Conservation (phyloP, 2,888 invertebrate species). For the Lottia scabra region DNA sequence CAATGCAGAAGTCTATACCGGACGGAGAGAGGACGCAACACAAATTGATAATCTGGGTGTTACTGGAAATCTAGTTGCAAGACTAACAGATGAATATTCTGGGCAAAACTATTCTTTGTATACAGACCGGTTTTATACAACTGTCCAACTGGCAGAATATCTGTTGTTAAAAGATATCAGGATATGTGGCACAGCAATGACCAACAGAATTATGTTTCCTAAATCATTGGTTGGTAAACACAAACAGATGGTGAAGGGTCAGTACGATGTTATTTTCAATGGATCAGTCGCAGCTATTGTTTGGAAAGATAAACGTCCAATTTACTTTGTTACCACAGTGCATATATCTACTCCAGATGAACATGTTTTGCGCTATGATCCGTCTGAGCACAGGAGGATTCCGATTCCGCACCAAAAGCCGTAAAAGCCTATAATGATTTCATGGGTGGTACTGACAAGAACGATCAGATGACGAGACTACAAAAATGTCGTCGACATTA, state of each 20-base stretch:
- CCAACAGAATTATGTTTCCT: slow-evolving; percentile 5
- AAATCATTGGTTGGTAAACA: neutral
- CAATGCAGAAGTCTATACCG: slow-evolving; percentile 21
- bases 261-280: slow-evolving; percentile 12
- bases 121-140: slow-evolving; percentile 11
- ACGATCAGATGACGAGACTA: slow-evolving; percentile 4
- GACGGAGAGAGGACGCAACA: slow-evolving; percentile 21
- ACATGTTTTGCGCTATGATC: slow-evolving; percentile 7
- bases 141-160: slow-evolving; percentile 11
- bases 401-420: slow-evolving; percentile 16
- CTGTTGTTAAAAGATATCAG: slow-evolving; percentile 4
- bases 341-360: slow-evolving; percentile 5
- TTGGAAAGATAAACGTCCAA: slow-evolving; percentile 27
- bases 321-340: slow-evolving; percentile 9
- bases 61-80: slow-evolving; percentile 22
- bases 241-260: slow-evolving; percentile 8
- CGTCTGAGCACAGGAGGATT: slow-evolving; percentile 4
- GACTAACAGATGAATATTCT: slow-evolving; percentile 2
- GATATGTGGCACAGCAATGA: slow-evolving; percentile 12
- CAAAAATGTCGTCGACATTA: slow-evolving; percentile 11
- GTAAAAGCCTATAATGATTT: slow-evolving; percentile 22
- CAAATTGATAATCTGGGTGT: slow-evolving; percentile 15
- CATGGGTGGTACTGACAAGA: slow-evolving; percentile 29
- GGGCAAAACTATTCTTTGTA: slow-evolving; percentile 11
- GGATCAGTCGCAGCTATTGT: slow-evolving; percentile 24